A percentile compares a stretch with the other conserved stretches of the same genome.
Conservation (phyloP, 2,113 vertebrate genomes). For the Bambusicola thoracicus region DNA sequence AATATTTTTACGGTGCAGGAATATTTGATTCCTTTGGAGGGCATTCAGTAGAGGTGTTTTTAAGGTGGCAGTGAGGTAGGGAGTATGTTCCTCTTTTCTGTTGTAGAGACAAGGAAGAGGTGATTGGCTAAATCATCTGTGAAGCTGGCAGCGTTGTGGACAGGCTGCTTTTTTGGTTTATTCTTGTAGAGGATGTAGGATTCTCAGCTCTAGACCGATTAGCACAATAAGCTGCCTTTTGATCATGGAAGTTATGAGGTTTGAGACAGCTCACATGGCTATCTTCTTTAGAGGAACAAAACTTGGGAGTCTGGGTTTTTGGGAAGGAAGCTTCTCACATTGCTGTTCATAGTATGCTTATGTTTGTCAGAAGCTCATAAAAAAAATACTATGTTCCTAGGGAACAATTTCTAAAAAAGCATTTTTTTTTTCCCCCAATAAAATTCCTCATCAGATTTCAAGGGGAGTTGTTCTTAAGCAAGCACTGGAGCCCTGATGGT, state of each 20-base stretch:
- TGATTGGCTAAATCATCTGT: background rate
- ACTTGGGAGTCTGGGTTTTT: background rate
- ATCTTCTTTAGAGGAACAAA: rapidly evolving
- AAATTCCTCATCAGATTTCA: background rate
- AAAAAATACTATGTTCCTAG: background rate
- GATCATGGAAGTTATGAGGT: background rate
- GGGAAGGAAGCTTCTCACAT: background rate
- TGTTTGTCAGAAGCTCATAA: background rate
- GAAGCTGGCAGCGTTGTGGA: background rate
- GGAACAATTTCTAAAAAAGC: background rate
- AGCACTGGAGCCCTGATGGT: rapidly evolving
- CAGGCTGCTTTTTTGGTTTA: rapidly evolving
- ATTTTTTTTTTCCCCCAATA: background rate
- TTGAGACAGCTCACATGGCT: background rate
- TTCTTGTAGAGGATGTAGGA: background rate
- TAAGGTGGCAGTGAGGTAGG: background rate
- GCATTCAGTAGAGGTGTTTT: background rate
- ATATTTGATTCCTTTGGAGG: background rate
- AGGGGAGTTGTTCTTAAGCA: background rate
- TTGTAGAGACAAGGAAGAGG: background rate
- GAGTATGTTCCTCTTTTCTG: rapidly evolving
- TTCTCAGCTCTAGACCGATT: background rate
- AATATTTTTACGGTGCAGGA: background rate
- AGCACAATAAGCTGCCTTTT: background rate
- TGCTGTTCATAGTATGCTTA: background rate